Percentiles rank a stretch among this genome's conserved stretches.
Evolutionary conservation across 2,888 invertebrate genomes (phyloP).

Genomic region (Cactoblastis cactorum): DNA sequence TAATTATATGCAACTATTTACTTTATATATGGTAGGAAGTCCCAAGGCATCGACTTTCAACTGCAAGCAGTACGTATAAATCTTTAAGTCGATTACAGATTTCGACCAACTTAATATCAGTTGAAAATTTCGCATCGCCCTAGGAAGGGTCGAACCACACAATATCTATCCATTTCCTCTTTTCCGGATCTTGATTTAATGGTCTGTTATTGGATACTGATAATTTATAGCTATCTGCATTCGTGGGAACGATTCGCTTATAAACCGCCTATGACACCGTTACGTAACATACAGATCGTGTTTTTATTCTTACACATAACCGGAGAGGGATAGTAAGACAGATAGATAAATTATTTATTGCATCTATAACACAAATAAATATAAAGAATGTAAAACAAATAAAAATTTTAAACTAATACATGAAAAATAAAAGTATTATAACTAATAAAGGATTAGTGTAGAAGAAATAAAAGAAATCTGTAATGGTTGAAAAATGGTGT

Average conservation of each 20-base stretch:
- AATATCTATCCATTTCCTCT: conserved; percentile 46
- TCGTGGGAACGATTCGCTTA: conserved; percentile 57
- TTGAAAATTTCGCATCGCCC: conserved; percentile 13
- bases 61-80: background rate
- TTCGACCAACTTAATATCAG: background rate
- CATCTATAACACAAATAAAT: too few species aligned
- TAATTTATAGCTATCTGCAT: conserved; percentile 59
- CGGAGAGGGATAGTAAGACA: too few species aligned
- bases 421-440: too few species aligned
- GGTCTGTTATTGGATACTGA: conserved; percentile 68
- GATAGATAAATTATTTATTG: too few species aligned
- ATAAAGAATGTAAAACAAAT: too few species aligned
- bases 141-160: conserved; percentile 25
- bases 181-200: conserved; percentile 65
- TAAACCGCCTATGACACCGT: conserved; percentile 25
- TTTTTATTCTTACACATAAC: too few species aligned
- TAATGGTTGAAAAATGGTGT: too few species aligned
- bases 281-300: conserved; percentile 19
- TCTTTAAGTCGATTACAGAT: background rate
- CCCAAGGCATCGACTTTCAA: background rate
- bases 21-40: too few species aligned
- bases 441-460: too few species aligned
- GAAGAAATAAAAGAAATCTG: too few species aligned
- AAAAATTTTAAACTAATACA: too few species aligned
- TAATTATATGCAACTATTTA: too few species aligned